These are phyloP conservation scores for Ovibos moschatus DNA, from an alignment of 2,113 vertebrate species.

Conservation along the genomic window DNA sequence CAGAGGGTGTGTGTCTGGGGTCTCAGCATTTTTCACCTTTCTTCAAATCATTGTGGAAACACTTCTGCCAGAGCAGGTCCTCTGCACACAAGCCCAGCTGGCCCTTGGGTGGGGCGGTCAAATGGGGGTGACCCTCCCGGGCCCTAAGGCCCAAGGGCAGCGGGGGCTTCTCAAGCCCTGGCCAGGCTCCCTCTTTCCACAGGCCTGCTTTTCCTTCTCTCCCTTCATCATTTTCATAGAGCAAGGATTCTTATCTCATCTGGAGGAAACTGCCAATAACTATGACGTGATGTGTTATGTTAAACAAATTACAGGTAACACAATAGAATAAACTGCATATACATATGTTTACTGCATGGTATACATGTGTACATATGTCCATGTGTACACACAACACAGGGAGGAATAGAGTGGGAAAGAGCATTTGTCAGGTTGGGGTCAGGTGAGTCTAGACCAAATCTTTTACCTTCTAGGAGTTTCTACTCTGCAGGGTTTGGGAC, in stretches of 20 bases:
- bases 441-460: background rate
- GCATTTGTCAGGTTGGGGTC: background rate
- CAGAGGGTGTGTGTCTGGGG: background rate
- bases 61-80: fast-evolving
- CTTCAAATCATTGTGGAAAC: background rate
- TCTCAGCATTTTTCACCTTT: background rate
- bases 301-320: background rate
- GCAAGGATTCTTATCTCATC: background rate
- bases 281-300: no score
- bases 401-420: background rate
- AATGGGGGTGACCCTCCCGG: fast-evolving
- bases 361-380: fast-evolving
- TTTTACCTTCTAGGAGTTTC: background rate
- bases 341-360: fast-evolving
- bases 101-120: background rate
- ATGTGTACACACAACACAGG: background rate
- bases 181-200: background rate
- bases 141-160: background rate
- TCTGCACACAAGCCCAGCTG: background rate
- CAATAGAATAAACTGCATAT: background rate
- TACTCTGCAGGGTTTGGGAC: background rate
- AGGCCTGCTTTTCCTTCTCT: background rate
- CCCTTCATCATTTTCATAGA: background rate
- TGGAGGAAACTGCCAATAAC: background rate
- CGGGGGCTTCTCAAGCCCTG: background rate